Evolutionary conservation across 2,113 vertebrate species (phyloP).

Genomic region (Globicephala melas): DNA sequence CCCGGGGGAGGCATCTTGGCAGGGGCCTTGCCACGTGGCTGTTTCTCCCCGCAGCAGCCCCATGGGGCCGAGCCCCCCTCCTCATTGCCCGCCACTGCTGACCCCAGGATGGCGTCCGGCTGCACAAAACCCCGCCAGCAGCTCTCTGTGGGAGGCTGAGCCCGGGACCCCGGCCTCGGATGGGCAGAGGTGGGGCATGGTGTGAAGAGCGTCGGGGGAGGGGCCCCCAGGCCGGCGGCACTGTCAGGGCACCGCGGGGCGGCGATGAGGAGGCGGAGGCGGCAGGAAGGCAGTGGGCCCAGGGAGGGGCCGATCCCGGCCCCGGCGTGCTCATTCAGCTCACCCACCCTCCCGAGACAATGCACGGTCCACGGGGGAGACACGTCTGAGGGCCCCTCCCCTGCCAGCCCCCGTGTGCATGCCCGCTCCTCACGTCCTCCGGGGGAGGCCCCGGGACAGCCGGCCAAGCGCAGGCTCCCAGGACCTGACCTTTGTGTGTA

Average conservation of each 20-base stretch:
- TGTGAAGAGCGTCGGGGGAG: constrained; percentile 64
- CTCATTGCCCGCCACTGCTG: constrained; percentile 75
- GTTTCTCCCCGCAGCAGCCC: constrained; percentile 76
- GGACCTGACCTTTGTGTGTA: neutral
- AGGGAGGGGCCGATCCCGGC: constrained; percentile 30
- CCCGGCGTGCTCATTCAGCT: neutral
- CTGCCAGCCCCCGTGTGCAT: constrained; percentile 25
- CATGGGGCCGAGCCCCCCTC: constrained; percentile 67
- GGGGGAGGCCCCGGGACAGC: neutral
- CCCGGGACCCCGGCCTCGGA: constrained; percentile 73
- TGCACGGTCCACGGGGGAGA: neutral
- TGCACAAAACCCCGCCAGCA: constrained; percentile 72
- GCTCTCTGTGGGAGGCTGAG: constrained; percentile 75
- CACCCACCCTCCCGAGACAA: neutral
- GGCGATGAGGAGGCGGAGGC: constrained; percentile 65
- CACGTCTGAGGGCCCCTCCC: constrained; percentile 33
- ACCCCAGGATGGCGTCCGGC: constrained; percentile 73
- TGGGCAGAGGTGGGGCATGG: constrained; percentile 78
- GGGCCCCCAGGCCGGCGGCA: constrained; percentile 57
- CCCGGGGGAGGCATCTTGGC: constrained; percentile 45
- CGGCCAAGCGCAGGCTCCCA: neutral
- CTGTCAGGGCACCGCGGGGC: constrained; percentile 67
- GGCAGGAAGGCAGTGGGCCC: constrained; percentile 54
- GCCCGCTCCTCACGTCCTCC: neutral
- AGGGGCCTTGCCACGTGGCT: constrained; percentile 74